These are phyloP conservation scores for Chymomyza amoena DNA, from an alignment of 2,888 invertebrate species.

Conservation along the genomic window DNA sequence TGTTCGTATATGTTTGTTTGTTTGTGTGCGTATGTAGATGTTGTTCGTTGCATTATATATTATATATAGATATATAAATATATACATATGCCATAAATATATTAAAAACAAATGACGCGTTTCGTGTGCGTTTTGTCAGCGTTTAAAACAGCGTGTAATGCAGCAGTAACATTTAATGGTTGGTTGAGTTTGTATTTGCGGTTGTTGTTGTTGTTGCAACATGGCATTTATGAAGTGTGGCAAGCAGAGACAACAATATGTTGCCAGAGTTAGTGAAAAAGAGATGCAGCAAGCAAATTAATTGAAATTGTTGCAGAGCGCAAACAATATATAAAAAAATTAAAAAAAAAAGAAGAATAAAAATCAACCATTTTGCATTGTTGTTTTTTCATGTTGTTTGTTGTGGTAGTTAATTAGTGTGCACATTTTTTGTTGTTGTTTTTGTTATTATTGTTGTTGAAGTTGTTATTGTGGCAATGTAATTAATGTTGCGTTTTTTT, in stretches of 20 bases:
- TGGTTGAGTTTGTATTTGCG: slow-evolving; percentile 21
- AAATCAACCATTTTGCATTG: slow-evolving; percentile 3
- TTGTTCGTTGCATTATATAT: slow-evolving; percentile 9
- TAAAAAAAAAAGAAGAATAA: slow-evolving; percentile 13
- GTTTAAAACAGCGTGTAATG: slow-evolving; percentile 34
- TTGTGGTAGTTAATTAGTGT: slow-evolving; percentile 54
- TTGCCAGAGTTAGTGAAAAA: background rate
- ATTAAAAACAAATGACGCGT: slow-evolving; percentile 14
- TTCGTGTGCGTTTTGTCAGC: slow-evolving; percentile 26
- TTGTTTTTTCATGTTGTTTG: background rate
- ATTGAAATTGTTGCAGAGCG: slow-evolving; percentile 45
- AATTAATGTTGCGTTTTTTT: slow-evolving; percentile 31
- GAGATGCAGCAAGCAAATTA: slow-evolving; percentile 36
- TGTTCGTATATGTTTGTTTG: background rate
- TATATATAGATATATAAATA: background rate
- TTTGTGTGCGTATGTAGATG: slow-evolving; percentile 28
- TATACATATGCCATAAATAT: slow-evolving; percentile 14
- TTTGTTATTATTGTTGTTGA: slow-evolving; percentile 9
- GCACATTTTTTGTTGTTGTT: slow-evolving; percentile 11
- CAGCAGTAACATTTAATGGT: slow-evolving; percentile 10
- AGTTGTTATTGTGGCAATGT: slow-evolving; percentile 36
- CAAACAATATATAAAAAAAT: slow-evolving; percentile 9
- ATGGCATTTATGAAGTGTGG: slow-evolving; percentile 39
- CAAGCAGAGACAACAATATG: slow-evolving; percentile 40
- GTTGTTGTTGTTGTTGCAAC: slow-evolving; percentile 36